A percentile compares a stretch with the other conserved stretches of the same genome.
These are phyloP conservation scores for Macrotus californicus DNA, from an alignment of 2,113 vertebrate genomes.

Conservation along the genomic window DNA sequence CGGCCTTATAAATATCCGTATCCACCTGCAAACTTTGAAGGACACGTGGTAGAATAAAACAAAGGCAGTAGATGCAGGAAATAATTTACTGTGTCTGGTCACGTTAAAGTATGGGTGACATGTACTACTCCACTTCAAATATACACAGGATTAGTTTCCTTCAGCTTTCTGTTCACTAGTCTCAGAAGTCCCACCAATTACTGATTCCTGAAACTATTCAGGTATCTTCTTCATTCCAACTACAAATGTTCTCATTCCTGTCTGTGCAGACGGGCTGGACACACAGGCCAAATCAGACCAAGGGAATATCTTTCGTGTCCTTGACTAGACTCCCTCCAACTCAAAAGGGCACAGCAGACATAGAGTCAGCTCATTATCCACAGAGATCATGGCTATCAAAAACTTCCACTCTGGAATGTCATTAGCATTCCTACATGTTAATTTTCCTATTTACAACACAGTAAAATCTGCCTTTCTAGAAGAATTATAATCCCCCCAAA, in stretches of 20 bases:
- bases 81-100: not conserved
- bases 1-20: not conserved
- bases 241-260: not conserved
- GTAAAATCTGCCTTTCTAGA: not conserved
- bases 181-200: not conserved
- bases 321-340: not conserved
- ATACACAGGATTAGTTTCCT: not conserved
- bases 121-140: not conserved
- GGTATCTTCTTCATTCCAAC: not conserved
- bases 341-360: not conserved
- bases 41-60: accelerated
- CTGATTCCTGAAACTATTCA: not conserved
- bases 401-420: not conserved
- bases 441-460: not conserved
- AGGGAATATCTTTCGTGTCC: not conserved
- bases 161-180: not conserved
- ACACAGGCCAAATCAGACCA: not conserved
- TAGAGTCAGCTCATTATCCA: not conserved
- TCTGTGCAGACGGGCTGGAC: not conserved
- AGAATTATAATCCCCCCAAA: not conserved
- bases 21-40: not conserved
- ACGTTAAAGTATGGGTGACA: no score
- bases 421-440: not conserved
- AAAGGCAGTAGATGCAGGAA: not conserved
- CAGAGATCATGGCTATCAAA: not conserved